Base-by-base conservation (phyloP, 2,888 invertebrate genomes). In the Caenorhabditis virilis region DNA sequence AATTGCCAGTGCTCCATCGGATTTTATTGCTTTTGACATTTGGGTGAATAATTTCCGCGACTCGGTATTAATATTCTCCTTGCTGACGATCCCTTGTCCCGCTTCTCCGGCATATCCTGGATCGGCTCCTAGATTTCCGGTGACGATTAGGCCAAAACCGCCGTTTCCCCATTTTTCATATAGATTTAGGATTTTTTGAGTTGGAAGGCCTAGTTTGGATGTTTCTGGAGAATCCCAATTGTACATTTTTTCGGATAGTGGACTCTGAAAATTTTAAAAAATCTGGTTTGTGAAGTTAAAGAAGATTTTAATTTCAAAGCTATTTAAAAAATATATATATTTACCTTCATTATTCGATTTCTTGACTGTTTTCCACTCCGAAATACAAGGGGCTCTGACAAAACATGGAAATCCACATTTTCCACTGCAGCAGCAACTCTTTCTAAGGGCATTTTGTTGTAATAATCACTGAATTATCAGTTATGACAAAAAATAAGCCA, bases 111-210 rank as follows among this genome's bases (percentile, higher is more conserved):
- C 20, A n/a, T 47, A 54, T 33, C 49, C 52, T 22, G 70, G 66
- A 39, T 70, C 63, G 0, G 59, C 57, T 2, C 38, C 49, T n/a
- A 66, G 38, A 26, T 70, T 77, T 38, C 77, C 78, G 26, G 72
- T 76, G 11, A 77, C 26, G 16, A 78, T 60, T 18, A 78, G 23
- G 15, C 78, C 78, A 41, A 67, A 78, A 1, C 67, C 72, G 9
- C 77, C 76, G 23, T 69, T 59, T n/a, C 62, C 69, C 69, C 72
- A 78, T 20, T 78, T 77, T 6, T 56, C 51, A 51, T 78, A 78
- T 22, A 72, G 49, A 48, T 69, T 72, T 16, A 69, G 50, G n/a
- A 72, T 58, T 39, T 52, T 39, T 27, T 60, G 51, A 3, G 61
- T 72, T 2, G 73, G 71, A 38, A 72, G 55, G 9, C 77, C 77